phyloP scores from a whole-genome alignment of 1,140 invertebrate species.

The Coptotermes formosanus region DNA sequence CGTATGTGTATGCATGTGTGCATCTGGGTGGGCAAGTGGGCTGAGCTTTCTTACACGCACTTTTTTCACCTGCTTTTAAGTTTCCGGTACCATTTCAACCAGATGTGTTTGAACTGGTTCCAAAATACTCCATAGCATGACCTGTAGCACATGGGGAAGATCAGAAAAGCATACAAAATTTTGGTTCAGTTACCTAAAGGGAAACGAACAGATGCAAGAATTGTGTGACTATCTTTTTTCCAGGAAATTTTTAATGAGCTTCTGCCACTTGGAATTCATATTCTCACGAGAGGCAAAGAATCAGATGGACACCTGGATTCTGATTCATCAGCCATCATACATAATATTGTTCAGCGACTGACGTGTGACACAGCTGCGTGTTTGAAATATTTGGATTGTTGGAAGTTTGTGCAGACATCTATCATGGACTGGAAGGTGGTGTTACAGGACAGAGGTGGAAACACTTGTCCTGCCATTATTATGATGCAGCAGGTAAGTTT shows the following conservation, averaged over 20 bases:
- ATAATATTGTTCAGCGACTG: constrained; percentile 19
- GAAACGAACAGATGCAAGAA: no score
- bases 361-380: background rate
- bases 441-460: background rate
- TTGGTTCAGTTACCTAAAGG: no score
- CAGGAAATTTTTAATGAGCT: constrained; percentile 15
- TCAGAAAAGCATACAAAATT: no score
- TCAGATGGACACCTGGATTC: background rate
- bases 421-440: background rate
- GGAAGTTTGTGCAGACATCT: constrained; percentile 14
- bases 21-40: no score
- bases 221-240: background rate
- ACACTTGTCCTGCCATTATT: constrained; percentile 21
- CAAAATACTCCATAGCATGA: no score
- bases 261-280: background rate
- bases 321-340: constrained; percentile 6
- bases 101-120: no score
- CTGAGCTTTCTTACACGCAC: no score
- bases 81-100: no score
- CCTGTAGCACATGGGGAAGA: no score
- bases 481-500: constrained; percentile 25
- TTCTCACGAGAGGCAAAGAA: background rate
- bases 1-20: no score
- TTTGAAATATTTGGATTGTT: background rate
- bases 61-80: no score